Base-by-base conservation (phyloP, 2,888 invertebrate genomes). In the Caenorhabditis wallacei region DNA sequence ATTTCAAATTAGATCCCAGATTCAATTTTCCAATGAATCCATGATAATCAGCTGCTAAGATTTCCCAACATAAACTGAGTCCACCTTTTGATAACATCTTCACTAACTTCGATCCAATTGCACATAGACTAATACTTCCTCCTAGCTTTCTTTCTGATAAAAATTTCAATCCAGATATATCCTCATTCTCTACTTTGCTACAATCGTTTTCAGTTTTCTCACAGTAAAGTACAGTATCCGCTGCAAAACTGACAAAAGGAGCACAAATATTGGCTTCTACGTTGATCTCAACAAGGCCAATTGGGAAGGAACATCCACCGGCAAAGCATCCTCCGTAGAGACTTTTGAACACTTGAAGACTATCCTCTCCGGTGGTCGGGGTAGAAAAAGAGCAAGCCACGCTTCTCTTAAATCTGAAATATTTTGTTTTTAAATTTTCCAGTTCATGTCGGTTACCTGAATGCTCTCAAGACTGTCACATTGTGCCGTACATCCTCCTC, bases 61-160 rank as follows among this genome's bases (percentile, higher is more conserved):
- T 37, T 2, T 72, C 66, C 70, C 75, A 79, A 26, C 80, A 80
- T 8, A 83, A 26, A 4, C 70, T 61, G 2, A 43, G n/a, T 20
- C 57, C 72, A 30, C 54, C 64, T 20, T 51, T 43, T 0, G 56
- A 20, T 37, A 82, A 30, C 26, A 59, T 63, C 11, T 59, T 20
- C 4, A 59, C 54, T 37, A 68, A 43, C 1, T 54, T 75, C 1
- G 72, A 78, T 8, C 71, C 78, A 51, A 71, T 64, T 7, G 69
- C 68, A 56, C 82, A 82, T 16, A 82, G 18, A 11, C 56, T 69
- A n/a, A 82, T 22, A 24, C 37, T 71, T 10, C 59, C 76, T 18
- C 68, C 76, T n/a, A 74, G 18, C 11, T 56, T 48, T 7, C 63
- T 48, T 13, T 70, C 78, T 0, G 78, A n/a, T 0, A 78, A 24